Base-by-base conservation (phyloP, 2,113 vertebrate species). In the Thamnaconus septentrionalis region DNA sequence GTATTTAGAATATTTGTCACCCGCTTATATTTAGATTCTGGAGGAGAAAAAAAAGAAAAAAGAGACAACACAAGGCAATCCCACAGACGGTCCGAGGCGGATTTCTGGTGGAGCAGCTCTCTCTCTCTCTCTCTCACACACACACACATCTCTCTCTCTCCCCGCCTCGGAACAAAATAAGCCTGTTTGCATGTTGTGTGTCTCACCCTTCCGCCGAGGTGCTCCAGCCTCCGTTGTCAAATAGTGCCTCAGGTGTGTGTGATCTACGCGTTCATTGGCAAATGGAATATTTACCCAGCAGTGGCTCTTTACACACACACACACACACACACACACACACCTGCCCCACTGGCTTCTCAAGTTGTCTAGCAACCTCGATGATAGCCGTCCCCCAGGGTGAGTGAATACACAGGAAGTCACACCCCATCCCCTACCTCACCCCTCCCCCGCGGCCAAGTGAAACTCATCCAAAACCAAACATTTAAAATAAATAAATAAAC, bases 281-380 rank as follows among this genome's bases (percentile, higher is more conserved):
- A 72, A 56, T 71, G 50, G 62, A 76, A 75, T 84, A 81, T 85
- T 91, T 76, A 73, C 74, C 12, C 7, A 64, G 73, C n/a, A 31
- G 18, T 31, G 43, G 64, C 64, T 86, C 65, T 87, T 87, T 83
- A 82, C 88, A 85, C 86, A 31, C 18, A 31, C 18, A 31, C 18
- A 31, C 18, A 31, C 18, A 31, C 18, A 31, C 18, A 31, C 18
- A 31, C 18, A 31, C 18, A 31, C 18, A 31, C 44, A 76, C 54
- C 6, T 39, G 66, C 74, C 82, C 81, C 53, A 73, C 85, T 71
- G 75, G 79, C 66, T 85, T 82, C 76, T 61, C 66, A 89, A 85
- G 90, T 90, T 89, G 88, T 90, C 91, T 88, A 80, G 90, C 91
- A 92, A 91, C 90, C 85, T 66, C 57, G 66, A 10, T 45, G 67